Percentiles rank a stretch among this genome's conserved stretches.
Evolutionary conservation across 2,888 invertebrate species (phyloP).

Genomic region (Caenorhabditis panamensis): DNA sequence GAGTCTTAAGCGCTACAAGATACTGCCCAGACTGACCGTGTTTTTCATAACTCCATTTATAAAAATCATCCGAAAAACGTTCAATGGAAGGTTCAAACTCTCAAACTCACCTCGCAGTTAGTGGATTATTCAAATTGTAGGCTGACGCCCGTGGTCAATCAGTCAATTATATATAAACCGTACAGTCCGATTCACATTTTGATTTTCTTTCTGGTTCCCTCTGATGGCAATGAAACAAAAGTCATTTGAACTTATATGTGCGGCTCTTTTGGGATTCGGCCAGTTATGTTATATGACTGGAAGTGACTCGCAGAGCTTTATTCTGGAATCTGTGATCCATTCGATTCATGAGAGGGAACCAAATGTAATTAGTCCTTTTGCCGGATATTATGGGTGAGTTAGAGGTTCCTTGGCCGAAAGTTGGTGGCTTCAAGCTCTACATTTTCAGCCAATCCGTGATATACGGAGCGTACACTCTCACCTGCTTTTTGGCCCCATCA

Average conservation of each 20-base stretch:
- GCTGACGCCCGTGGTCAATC: no score
- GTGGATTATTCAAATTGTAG: no score
- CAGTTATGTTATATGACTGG: conserved; percentile 70
- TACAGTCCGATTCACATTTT: no score
- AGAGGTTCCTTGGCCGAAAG: background rate
- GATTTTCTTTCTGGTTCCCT: no score
- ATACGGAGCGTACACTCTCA: conserved; percentile 52
- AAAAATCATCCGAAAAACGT: no score
- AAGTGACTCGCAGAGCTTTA: conserved; percentile 60
- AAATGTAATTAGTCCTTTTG: conserved; percentile 56
- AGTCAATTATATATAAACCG: no score
- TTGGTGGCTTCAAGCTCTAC: background rate
- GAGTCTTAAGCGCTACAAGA: no score
- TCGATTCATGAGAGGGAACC: conserved; percentile 70
- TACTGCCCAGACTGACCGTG: no score
- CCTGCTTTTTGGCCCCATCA: conserved; percentile 61
- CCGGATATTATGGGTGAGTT: conserved; percentile 73
- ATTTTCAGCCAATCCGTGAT: conserved; percentile 64
- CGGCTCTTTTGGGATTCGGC: conserved; percentile 63
- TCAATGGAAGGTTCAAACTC: no score
- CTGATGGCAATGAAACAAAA: no score
- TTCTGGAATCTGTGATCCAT: conserved; percentile 70
- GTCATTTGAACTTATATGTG: conserved; percentile 64
- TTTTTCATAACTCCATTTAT: no score
- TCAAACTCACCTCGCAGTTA: no score